Base-by-base conservation (phyloP, 2,113 vertebrate species). In the Buteo buteo region DNA sequence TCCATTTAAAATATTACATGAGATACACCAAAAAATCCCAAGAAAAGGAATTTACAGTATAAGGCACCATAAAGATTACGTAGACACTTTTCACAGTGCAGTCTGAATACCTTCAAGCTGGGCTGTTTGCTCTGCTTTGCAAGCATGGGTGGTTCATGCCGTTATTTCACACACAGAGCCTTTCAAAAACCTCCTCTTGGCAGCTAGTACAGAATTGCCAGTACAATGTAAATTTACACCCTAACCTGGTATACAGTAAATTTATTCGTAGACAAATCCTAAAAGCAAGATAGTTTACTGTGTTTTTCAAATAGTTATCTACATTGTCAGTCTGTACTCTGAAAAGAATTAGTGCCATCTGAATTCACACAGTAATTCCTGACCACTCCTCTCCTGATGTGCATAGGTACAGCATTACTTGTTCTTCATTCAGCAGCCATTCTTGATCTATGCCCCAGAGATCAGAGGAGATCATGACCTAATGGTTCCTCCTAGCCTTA, bases 331-430 rank as follows among this genome's bases (percentile, higher is more conserved):
- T 4, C 7, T 24, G 28, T 54, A 22, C n/a, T 77, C 54, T 73
- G 70, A 61, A 69, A 31, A 18, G 31, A 81, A 40, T 52, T 36
- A 34, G 31, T 44, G 31, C 16, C 54, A 49, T 25, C 32, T 80
- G 71, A 95, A 80, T 59, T 65, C 40, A 72, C 42, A 54, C 24
- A 5, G 24, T 16, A 34, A n/a, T n/a, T 47, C 26, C 61, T 34
- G 18, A 76, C 38, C 42, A 26, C 20, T 55, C 54, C 44, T 57
- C 19, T 55, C 54, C 49, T 57, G 28, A 31, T 10, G 20, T 2
- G 3, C 16, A 7, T 1, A 36, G 69, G 26, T 29, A 5, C 3
- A 1, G 38, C 0, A 0, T 36, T 76, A 57, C 38, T 58, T 38
- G 10, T 16, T 89, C n/a, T n/a, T n/a, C 21, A 2, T 42, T 67